Conservation (phyloP, 2,888 invertebrate genomes). For the Yponomeuta plumbellus region DNA sequence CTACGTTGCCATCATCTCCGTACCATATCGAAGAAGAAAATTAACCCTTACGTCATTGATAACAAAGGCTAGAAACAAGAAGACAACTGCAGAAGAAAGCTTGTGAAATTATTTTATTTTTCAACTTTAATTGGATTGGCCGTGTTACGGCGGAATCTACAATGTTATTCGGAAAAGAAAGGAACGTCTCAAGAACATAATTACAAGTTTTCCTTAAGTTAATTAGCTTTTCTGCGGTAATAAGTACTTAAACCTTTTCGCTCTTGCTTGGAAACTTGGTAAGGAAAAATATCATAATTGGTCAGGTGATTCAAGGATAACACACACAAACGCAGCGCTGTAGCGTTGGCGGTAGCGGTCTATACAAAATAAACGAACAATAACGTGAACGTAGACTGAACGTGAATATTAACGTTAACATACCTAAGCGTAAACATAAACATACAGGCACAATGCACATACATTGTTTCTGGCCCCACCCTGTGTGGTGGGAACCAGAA, state of each 20-base stretch:
- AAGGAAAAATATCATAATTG: no score
- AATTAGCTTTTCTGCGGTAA: not conserved
- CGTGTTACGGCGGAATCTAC: not conserved
- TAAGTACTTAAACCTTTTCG: no score
- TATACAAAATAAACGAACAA: no score
- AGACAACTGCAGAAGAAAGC: not conserved
- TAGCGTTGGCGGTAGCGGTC: no score
- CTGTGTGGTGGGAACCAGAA: no score
- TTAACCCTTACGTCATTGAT: not conserved
- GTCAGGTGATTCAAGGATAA: not conserved
- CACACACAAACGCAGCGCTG: no score
- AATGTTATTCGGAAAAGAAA: not conserved
- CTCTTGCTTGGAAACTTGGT: no score
- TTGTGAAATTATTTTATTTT: not conserved
- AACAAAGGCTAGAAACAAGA: not conserved
- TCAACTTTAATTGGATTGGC: constrained; percentile 3
- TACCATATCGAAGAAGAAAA: not conserved
- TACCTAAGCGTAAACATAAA: no score
- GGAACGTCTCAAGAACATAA: not conserved
- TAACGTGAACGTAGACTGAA: no score
- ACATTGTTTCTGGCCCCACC: no score
- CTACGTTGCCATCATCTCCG: not conserved
- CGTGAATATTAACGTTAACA: no score
- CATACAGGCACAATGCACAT: no score
- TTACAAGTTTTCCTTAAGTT: not conserved